Base-by-base conservation (phyloP, 2,888 invertebrate species). In the Thymelicus sylvestris region DNA sequence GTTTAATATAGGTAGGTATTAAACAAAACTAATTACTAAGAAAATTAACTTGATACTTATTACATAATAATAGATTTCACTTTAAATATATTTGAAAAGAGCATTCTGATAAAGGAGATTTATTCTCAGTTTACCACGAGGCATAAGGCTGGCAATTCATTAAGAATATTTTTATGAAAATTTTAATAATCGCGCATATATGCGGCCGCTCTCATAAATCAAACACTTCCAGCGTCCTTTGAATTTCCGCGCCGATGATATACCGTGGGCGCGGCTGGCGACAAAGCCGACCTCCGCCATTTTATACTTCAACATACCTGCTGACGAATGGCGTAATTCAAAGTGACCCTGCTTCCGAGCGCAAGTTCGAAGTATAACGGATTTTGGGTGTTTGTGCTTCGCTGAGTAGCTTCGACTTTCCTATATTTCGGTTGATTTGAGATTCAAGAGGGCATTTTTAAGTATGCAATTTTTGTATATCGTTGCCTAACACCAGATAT, bases 211-310 rank as follows among this genome's bases (percentile, higher is more conserved):
- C 86, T 86, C 90, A 86, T 91, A 91, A 91, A 91, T 91, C 91
- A 91, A 90, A 89, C 86, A 88, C 88, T 89, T 87, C 90, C 87
- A 83, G 80, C 87, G 85, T 87, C 89, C 90, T 90, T 90, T 91
- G 89, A 90, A 89, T 87, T 89, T 90, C 88, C 86, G 86, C 83
- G 81, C 83, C 85, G 83, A 86, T 91, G 90, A 90, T 89, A 89
- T 90, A 90, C 85, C 86, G 55, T 55, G 55, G 55, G 55, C 55
- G 87, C 82, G 83, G 81, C 85, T 80, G 84, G 84, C 87, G 90
- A 90, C 91, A 90, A 89, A 89, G 87, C 88, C 86, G 84, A 87
- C 86, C 86, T 85, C 75, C 73, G 55, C 55, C 55, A 55, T 55
- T 55, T 55, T 55, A 55, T 55, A 55, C 52, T 55, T 55, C 55